Conservation (phyloP, 2,797 vertebrate species). For the Emydoidea blandingii region DNA sequence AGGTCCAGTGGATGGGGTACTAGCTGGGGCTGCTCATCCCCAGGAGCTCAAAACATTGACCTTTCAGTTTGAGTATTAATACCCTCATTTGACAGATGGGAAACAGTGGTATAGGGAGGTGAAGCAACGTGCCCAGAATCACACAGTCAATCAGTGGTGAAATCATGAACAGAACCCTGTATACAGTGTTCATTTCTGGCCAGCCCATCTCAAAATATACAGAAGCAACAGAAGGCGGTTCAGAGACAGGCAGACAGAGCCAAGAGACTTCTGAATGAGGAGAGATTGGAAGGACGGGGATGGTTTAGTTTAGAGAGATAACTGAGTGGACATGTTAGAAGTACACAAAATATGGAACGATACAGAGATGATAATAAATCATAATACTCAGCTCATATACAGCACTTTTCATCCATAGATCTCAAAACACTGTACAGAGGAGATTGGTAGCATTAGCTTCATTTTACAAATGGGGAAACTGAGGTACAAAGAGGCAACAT, state of each 20-base stretch:
- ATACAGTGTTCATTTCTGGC: not conserved
- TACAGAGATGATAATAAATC: not conserved
- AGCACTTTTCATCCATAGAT: not conserved
- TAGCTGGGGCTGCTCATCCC: not conserved
- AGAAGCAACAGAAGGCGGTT: not conserved
- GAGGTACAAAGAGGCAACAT: not conserved
- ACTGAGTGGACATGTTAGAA: not conserved
- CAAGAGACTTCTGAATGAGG: not conserved
- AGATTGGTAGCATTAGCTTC: not conserved
- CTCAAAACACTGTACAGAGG: not conserved
- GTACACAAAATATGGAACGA: not conserved
- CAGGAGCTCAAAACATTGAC: not conserved
- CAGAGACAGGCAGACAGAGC: not conserved
- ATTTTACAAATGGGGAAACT: not conserved
- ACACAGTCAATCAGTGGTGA: not conserved
- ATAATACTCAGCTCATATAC: not conserved
- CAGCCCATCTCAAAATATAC: not conserved
- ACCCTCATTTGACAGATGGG: not conserved
- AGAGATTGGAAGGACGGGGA: not conserved
- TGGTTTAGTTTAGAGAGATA: not conserved
- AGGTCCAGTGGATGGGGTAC: not conserved
- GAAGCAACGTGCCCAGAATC: not conserved
- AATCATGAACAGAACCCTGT: not conserved
- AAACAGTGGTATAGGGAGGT: not conserved
- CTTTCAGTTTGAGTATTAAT: too few relatives aligned